These are phyloP conservation scores for Mythimna vitellina DNA, from an alignment of 2,888 invertebrate species.

Conservation along the genomic window DNA sequence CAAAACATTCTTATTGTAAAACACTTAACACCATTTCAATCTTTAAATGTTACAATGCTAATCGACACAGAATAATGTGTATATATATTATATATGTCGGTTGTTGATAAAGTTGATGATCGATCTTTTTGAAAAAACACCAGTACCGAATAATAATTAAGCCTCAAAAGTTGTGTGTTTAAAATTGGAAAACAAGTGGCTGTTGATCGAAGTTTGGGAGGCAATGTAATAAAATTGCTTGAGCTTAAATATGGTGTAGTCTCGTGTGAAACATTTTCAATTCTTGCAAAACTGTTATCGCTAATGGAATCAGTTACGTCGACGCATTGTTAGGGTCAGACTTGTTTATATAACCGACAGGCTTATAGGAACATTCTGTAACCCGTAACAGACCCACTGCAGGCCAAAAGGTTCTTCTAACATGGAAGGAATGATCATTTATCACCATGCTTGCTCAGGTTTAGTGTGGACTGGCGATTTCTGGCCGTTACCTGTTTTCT, in stretches of 20 bases:
- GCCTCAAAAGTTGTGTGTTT: background rate
- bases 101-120: slow-evolving; percentile 33
- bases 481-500: background rate
- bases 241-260: slow-evolving; percentile 5
- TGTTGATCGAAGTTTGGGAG: background rate
- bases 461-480: slow-evolving; percentile 1
- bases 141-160: background rate
- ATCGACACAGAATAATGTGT: slow-evolving; percentile 45
- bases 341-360: slow-evolving; percentile 41
- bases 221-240: slow-evolving; percentile 14
- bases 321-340: slow-evolving; percentile 47
- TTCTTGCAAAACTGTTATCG: slow-evolving; percentile 43
- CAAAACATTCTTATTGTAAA: slow-evolving; percentile 49
- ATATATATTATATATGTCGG: slow-evolving; percentile 8
- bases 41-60: slow-evolving; percentile 54
- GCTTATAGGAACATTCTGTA: slow-evolving; percentile 16
- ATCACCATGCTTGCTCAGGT: slow-evolving; percentile 8
- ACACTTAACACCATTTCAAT: slow-evolving; percentile 61
- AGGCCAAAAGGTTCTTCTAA: slow-evolving; percentile 21
- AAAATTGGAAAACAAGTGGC: background rate
- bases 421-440: background rate
- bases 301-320: slow-evolving; percentile 44
- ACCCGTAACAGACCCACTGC: slow-evolving; percentile 10
- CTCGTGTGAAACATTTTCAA: slow-evolving; percentile 36
- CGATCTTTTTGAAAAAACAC: slow-evolving; percentile 13